A percentile compares a stretch with the other conserved stretches of the same genome.
Evolutionary conservation across 1,140 invertebrate genomes (phyloP).

Genomic region (Pachypeltis micranthus): DNA sequence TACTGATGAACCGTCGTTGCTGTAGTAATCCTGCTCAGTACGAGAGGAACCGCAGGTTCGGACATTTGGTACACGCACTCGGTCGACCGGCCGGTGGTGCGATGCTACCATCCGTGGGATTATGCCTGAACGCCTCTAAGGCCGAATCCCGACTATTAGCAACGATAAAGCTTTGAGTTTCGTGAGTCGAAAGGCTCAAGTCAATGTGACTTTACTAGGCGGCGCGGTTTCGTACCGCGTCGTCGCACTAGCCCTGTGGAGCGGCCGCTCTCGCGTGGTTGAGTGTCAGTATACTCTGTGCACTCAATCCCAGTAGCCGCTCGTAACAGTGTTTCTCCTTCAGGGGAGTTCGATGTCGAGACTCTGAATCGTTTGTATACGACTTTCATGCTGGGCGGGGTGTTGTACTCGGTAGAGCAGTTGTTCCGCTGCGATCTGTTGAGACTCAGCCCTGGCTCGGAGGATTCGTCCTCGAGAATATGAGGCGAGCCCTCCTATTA

Average conservation of each 20-base stretch:
- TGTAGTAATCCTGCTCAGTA: constrained; percentile 51
- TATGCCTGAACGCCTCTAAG: constrained; percentile 76
- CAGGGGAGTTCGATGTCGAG: constrained; percentile 42
- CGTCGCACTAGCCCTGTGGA: constrained; percentile 10
- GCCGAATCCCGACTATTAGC: constrained; percentile 53
- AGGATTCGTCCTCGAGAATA: constrained; percentile 9
- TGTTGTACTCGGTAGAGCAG: constrained; percentile 49
- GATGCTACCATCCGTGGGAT: constrained; percentile 70
- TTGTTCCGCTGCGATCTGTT: constrained; percentile 38
- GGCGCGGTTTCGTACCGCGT: neutral
- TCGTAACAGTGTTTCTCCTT: constrained; percentile 19
- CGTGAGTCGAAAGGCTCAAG: constrained; percentile 43
- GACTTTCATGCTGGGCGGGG: constrained; percentile 47
- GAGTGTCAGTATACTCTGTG: neutral
- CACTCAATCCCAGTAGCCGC: constrained; percentile 11
- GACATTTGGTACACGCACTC: constrained; percentile 64
- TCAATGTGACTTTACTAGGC: constrained; percentile 33
- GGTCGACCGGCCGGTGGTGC: constrained; percentile 52
- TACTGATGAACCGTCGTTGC: constrained; percentile 41
- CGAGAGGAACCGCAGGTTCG: constrained; percentile 71
- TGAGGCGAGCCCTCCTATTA: too few relatives aligned
- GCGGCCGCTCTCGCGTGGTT: neutral
- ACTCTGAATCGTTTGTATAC: constrained; percentile 49
- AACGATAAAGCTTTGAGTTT: constrained; percentile 40
- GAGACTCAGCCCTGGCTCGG: constrained; percentile 39